Base-by-base conservation (phyloP, 2,888 invertebrate species). In the Pollenia amentaria region DNA sequence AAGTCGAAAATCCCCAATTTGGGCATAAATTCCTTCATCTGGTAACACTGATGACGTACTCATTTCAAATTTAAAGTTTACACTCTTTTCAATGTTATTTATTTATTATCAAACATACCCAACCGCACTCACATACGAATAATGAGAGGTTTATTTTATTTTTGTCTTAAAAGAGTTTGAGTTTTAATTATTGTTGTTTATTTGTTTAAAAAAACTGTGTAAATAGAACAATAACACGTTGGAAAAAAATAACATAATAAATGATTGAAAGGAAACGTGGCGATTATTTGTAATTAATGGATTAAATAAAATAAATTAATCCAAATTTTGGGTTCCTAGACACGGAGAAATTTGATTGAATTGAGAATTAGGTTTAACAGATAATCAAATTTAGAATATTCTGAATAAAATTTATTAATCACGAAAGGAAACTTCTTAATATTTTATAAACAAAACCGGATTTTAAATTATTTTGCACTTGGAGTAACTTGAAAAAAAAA, bases 191-290 rank as follows among this genome's bases (percentile, higher is more conserved):
- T 53, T 51, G 29, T 72, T 73, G 21, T 78, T 78, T 14, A 46
- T 85, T 55, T 70, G 60, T 81, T 65, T 67, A 42, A 16, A 44
- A n/a, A 62, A 85, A 78, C 48, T 64, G 51, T 69, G 69, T 79
- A 79, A 83, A 70, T 83, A 69, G 86, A 82, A 77, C 85, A 80
- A 72, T 64, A 57, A 79, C 78, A 79, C 70, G 73, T 76, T 69
- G 57, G 38, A 77, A 46, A 48, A 55, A 69, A 60, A 53, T 4
- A n/a, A 48, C 11, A 70, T 60, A 14, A 11, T 38, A 69, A 65
- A 48, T n/a, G 48, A 44, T 21, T 11, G 21, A 72, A 77, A 78
- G 21, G 29, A 78, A 84, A 86, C 86, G 86, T 86, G 86, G 83
- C 83, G 64, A 70, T 72, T 18, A 55, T 62, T 51, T n/a, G 42